Percentiles rank a stretch among this genome's conserved stretches.
Evolutionary conservation across 2,888 invertebrate species (phyloP).

Genomic region (Mythimna impura): DNA sequence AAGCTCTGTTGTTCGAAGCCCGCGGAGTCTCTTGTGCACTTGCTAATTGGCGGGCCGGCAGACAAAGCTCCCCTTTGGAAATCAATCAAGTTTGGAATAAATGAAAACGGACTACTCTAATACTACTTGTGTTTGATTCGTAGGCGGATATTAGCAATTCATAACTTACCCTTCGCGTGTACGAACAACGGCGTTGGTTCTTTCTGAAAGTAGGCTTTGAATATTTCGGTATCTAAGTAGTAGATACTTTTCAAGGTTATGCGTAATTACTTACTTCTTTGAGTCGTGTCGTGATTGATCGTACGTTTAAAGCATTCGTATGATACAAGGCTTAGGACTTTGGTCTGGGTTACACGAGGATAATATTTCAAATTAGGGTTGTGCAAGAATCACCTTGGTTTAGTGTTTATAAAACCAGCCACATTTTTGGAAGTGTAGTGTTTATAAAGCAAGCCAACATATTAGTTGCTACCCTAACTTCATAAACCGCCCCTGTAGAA

Average conservation of each 20-base stretch:
- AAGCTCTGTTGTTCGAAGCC: constrained; percentile 24
- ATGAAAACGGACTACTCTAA: constrained; percentile 31
- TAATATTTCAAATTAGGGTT: not conserved
- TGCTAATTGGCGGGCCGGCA: constrained; percentile 44
- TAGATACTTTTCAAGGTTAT: not conserved
- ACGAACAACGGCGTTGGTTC: not conserved
- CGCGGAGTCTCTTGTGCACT: constrained; percentile 24
- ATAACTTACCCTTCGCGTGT: constrained; percentile 15
- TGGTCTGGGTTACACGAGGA: not conserved
- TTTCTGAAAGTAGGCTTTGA: constrained; percentile 3
- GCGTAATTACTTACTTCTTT: not conserved
- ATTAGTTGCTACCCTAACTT: not conserved
- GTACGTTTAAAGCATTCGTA: not conserved
- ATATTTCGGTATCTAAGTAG: not conserved
- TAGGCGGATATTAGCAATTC: constrained; percentile 33
- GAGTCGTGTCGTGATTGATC: not conserved
- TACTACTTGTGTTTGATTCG: not conserved
- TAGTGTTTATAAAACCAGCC: not conserved
- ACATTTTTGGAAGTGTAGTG: not conserved
- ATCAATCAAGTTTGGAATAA: constrained; percentile 43
- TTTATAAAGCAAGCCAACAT: not conserved
- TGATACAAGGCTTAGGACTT: not conserved
- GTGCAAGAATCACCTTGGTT: not conserved
- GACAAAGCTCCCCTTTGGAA: constrained; percentile 36
- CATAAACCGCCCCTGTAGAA: not conserved